phyloP scores from a whole-genome alignment of 2,113 vertebrate species.

The Tyrannus savana region DNA sequence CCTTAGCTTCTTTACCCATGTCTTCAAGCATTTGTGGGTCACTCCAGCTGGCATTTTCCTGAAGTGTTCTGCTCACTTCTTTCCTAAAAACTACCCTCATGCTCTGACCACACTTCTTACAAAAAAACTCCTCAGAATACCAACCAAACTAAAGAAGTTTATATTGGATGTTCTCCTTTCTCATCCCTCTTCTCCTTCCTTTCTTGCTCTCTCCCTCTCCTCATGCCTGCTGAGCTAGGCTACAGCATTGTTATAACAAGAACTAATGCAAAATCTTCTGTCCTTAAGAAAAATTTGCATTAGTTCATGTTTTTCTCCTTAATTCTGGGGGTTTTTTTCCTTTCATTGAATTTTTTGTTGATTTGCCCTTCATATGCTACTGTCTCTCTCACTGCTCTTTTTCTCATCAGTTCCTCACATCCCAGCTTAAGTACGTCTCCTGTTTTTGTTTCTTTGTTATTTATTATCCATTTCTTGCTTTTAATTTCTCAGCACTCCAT shows the following conservation, averaged over 20 bases:
- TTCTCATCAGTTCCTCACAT: neutral
- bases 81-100: neutral
- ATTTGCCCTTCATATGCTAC: neutral
- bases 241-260: neutral
- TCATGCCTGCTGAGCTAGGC: neutral
- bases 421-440: neutral
- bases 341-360: neutral
- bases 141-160: neutral
- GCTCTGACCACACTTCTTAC: neutral
- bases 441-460: neutral
- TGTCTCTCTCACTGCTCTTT: neutral
- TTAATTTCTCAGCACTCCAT: neutral
- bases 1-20: neutral
- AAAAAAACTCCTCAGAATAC: neutral
- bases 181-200: neutral
- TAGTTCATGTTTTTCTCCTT: neutral
- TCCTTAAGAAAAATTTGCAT: neutral
- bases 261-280: neutral
- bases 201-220: neutral
- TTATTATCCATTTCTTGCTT: neutral
- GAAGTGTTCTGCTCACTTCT: neutral
- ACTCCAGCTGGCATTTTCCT: neutral
- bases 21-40: neutral
- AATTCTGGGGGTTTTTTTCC: neutral
- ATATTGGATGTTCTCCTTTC: neutral